phyloP scores from a whole-genome alignment of 2,113 vertebrate species.

The Hemiprocne comata region DNA sequence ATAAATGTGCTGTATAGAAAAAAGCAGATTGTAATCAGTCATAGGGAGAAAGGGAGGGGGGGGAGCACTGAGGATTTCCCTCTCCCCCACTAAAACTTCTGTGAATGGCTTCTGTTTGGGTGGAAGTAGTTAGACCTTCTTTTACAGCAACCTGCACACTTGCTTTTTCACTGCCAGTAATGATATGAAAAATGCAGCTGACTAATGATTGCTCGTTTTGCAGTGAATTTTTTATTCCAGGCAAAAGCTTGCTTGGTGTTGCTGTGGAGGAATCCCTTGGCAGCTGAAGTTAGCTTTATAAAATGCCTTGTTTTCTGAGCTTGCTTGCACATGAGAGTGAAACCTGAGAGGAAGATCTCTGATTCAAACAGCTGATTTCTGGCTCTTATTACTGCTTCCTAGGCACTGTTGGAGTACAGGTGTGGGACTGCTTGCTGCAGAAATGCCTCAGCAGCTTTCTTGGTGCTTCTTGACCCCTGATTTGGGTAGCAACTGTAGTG shows the following conservation, averaged over 20 bases:
- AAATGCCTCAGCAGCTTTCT: neutral
- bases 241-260: conserved; percentile 2
- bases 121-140: conserved; percentile 65
- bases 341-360: neutral
- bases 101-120: conserved; percentile 68
- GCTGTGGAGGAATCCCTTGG: conserved; percentile 13
- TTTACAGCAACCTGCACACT: conserved; percentile 17
- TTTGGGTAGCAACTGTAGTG: neutral
- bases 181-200: conserved; percentile 57
- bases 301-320: neutral
- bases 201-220: conserved; percentile 60
- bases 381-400: neutral
- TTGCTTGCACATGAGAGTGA: neutral
- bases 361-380: neutral
- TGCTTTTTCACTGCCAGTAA: conserved; percentile 68
- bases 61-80: neutral
- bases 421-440: neutral
- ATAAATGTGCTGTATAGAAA: conserved; percentile 63
- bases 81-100: conserved; percentile 47
- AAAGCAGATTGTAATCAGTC: conserved; percentile 65
- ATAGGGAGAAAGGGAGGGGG: neutral
- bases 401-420: neutral
- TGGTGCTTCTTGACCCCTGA: neutral
- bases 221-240: conserved; percentile 47
- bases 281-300: neutral